Percentiles rank a stretch among this genome's conserved stretches.
These are phyloP conservation scores for Montipora foliosa DNA, from an alignment of 64 coral and sea anemone species.

Conservation along the genomic window DNA sequence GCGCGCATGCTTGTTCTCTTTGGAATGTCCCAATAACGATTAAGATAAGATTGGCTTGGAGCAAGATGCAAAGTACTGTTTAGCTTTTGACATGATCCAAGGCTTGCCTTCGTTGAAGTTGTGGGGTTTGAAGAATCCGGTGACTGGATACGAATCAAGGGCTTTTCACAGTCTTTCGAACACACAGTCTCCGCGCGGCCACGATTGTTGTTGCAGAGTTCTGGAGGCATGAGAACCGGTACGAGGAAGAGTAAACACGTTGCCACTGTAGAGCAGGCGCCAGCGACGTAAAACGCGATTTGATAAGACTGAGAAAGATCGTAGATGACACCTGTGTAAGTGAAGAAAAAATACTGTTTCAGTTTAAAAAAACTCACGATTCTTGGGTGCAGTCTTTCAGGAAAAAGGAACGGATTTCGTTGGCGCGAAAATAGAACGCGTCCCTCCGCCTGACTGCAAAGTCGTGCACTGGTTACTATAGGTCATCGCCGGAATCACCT, in stretches of 20 bases:
- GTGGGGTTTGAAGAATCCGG: constrained; percentile 46
- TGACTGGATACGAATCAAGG: constrained; percentile 23
- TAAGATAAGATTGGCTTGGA: constrained; percentile 44
- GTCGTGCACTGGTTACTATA: too few relatives aligned
- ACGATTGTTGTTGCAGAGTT: constrained; percentile 2
- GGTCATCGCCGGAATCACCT: too few relatives aligned
- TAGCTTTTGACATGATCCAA: constrained; percentile 27
- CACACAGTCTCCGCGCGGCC: constrained; percentile 4
- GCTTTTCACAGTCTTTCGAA: constrained; percentile 47
- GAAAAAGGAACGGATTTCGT: too few relatives aligned
- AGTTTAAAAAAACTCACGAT: too few relatives aligned
- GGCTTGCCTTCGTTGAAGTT: constrained; percentile 20
- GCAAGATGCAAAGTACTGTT: constrained; percentile 24
- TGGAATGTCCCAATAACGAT: constrained; percentile 66
- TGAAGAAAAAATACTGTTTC: too few relatives aligned
- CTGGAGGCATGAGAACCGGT: constrained; percentile 71
- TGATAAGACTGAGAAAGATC: constrained; percentile 89
- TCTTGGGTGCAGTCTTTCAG: too few relatives aligned
- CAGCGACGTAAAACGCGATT: constrained; percentile 87
- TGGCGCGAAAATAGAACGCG: too few relatives aligned
- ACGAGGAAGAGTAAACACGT: constrained; percentile 78
- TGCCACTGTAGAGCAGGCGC: constrained; percentile 68
- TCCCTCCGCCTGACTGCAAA: too few relatives aligned
- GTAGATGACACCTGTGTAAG: constrained; percentile 67
- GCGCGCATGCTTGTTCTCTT: constrained; percentile 58